Conservation (phyloP, 2,888 invertebrate species). For the Cephus pulcher region DNA sequence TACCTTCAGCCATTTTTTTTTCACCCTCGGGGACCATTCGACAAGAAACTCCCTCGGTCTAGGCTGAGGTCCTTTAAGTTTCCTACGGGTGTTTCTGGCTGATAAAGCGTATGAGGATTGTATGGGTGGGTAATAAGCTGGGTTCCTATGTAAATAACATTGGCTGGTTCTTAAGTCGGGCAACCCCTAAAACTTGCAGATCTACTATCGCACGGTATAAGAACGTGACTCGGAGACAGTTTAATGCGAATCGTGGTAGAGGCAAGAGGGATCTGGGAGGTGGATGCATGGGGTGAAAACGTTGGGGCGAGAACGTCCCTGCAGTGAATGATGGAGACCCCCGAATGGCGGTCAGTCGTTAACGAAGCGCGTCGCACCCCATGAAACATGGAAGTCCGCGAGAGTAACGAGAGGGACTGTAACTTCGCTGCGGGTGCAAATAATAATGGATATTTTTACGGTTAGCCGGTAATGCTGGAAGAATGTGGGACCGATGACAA, state of each 20-base stretch:
- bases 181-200: not conserved
- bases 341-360: constrained; percentile 7
- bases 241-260: constrained; percentile 2
- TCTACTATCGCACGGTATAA: not conserved
- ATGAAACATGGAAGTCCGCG: constrained; percentile 3
- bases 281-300: not conserved
- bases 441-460: not conserved
- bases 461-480: not conserved
- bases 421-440: not conserved
- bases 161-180: not conserved
- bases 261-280: not conserved
- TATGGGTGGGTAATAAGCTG: not conserved
- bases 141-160: constrained; percentile 2
- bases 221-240: not conserved
- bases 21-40: not conserved
- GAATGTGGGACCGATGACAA: not conserved
- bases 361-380: constrained; percentile 4
- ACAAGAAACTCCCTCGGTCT: not conserved
- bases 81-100: constrained; percentile 2
- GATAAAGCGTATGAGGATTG: constrained; percentile 3
- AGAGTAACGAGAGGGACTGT: not conserved
- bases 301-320: not conserved
- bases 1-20: not conserved
- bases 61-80: not conserved
- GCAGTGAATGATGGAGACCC: not conserved